phyloP scores from a whole-genome alignment of 2,888 invertebrate genomes.

The Cephonodes hylas region DNA sequence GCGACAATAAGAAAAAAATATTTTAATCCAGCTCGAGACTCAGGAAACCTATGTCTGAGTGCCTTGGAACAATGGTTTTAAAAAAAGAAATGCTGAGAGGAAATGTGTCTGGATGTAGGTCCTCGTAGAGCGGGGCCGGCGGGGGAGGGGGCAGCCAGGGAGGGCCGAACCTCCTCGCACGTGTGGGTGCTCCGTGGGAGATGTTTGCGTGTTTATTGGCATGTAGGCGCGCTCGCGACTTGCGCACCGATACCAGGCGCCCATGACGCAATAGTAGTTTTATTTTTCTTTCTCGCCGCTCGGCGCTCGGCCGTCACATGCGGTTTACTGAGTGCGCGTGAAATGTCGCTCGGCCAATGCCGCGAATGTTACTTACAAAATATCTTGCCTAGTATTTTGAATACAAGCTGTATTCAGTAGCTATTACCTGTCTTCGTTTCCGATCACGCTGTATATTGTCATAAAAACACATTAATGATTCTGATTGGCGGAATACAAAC shows the following conservation, averaged over 20 bases:
- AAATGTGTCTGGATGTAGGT: not conserved
- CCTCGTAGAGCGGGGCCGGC: not conserved
- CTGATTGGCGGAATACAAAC: too few relatives aligned
- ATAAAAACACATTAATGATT: not conserved
- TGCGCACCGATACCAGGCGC: constrained; percentile 63
- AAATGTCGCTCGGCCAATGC: not conserved
- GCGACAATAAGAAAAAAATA: not conserved
- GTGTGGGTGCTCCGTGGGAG: constrained; percentile 41
- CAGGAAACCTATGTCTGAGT: not conserved
- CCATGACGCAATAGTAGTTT: constrained; percentile 38
- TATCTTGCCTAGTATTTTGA: not conserved
- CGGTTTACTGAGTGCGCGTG: not conserved
- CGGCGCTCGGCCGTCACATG: not conserved
- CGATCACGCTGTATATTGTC: too few relatives aligned
- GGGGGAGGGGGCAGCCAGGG: not conserved
- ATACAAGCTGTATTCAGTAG: too few relatives aligned
- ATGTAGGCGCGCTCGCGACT: constrained; percentile 54
- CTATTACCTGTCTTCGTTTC: too few relatives aligned
- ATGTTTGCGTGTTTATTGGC: constrained; percentile 37
- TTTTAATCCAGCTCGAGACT: not conserved
- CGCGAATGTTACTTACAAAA: not conserved
- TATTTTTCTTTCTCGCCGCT: constrained; percentile 21
- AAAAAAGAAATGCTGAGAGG: not conserved
- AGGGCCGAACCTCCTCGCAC: constrained; percentile 20
- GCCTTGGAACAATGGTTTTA: not conserved